Percentiles rank a stretch among this genome's conserved stretches.
These are phyloP conservation scores for Oryzias javanicus DNA, from an alignment of 2,113 vertebrate species.

Conservation along the genomic window DNA sequence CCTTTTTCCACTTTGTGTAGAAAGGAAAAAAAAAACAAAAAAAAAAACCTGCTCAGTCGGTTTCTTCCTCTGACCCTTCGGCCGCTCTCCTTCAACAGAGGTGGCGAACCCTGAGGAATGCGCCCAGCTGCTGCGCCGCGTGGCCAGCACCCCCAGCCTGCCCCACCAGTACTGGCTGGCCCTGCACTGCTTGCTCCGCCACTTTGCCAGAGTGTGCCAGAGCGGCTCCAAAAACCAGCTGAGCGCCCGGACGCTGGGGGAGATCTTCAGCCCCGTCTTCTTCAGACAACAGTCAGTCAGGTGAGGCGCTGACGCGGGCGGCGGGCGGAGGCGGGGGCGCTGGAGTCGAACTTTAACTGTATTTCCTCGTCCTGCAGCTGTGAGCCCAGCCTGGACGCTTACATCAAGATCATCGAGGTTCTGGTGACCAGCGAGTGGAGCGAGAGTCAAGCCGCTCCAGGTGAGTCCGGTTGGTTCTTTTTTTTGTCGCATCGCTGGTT, in stretches of 20 bases:
- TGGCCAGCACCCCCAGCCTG: constrained; percentile 83
- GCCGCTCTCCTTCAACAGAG: constrained; percentile 74
- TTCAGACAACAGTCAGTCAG: constrained; percentile 86
- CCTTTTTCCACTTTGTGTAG: constrained; percentile 51
- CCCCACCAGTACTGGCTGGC: constrained; percentile 94
- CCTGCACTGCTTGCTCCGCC: constrained; percentile 90
- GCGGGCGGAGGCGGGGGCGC: constrained; percentile 34
- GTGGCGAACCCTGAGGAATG: constrained; percentile 86
- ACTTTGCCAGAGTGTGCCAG: constrained; percentile 90
- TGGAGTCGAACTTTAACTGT: constrained; percentile 23
- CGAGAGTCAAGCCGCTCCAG: constrained; percentile 90
- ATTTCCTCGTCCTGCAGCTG: constrained; percentile 74
- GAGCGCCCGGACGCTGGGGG: constrained; percentile 83
- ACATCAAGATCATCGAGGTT: constrained; percentile 87
- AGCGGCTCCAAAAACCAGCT: constrained; percentile 86
- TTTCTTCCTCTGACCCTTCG: constrained; percentile 4
- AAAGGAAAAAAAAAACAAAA: constrained; percentile 1
- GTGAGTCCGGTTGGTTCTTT: constrained; percentile 73
- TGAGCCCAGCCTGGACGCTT: constrained; percentile 85
- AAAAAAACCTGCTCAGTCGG: background rate
- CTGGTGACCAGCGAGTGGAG: constrained; percentile 91
- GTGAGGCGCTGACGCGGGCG: constrained; percentile 67
- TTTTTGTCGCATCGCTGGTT: background rate
- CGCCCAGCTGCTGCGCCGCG: constrained; percentile 83
- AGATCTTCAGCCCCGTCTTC: constrained; percentile 92